Evolutionary conservation across 2,113 vertebrate species (phyloP).

Genomic region (Petroica traversi): DNA sequence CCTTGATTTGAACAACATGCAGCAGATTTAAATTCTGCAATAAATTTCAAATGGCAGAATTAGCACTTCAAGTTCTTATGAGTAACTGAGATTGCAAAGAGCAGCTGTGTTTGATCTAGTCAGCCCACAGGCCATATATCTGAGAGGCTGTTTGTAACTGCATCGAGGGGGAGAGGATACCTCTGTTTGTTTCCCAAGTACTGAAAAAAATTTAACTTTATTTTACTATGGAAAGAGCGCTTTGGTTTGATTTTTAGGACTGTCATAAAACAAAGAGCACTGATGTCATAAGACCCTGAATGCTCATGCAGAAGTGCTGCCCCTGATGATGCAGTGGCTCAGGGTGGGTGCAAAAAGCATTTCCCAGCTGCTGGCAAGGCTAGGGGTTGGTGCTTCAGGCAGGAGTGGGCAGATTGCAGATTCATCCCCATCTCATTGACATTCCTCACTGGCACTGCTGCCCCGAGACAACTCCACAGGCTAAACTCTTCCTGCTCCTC

Average conservation of each 20-base stretch:
- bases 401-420: neutral
- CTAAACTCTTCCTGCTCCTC: neutral
- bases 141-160: neutral
- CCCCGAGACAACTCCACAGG: neutral
- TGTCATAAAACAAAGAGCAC: neutral
- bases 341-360: neutral
- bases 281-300: neutral
- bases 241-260: neutral
- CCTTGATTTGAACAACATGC: slow-evolving; percentile 5
- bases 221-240: neutral
- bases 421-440: neutral
- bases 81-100: neutral
- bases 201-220: neutral
- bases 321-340: neutral
- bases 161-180: neutral
- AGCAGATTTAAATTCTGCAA: slow-evolving; percentile 18
- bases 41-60: slow-evolving; percentile 28
- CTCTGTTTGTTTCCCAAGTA: neutral
- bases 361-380: neutral
- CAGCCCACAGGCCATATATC: neutral
- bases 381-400: neutral
- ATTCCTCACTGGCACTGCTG: neutral
- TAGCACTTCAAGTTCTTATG: neutral
- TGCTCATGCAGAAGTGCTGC: neutral
- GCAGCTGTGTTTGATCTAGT: neutral